Conservation (phyloP, 2,888 invertebrate species). For the Machimus rusticus region DNA sequence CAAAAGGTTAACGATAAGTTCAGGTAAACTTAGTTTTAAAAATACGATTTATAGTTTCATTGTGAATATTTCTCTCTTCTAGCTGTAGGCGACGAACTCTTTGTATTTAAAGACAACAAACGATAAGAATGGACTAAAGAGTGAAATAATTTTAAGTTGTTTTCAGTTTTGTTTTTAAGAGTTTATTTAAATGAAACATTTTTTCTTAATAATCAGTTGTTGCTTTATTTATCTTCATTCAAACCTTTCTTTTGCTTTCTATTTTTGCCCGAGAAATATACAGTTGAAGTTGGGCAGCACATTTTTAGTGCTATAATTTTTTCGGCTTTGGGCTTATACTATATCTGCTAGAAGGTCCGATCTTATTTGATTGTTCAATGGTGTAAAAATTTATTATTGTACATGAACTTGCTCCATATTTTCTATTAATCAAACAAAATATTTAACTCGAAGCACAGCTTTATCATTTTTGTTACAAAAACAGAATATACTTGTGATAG, state of each 20-base stretch:
- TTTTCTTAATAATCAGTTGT: neutral
- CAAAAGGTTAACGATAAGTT: neutral
- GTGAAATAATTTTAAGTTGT: slow-evolving; percentile 26
- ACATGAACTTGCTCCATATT: neutral
- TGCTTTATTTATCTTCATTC: neutral
- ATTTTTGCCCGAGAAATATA: neutral
- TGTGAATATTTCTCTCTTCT: slow-evolving; percentile 12
- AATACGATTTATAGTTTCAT: neutral
- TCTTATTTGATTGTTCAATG: no score
- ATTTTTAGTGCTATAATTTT: neutral
- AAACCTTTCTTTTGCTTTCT: neutral
- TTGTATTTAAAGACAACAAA: neutral
- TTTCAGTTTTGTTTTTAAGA: slow-evolving; percentile 27
- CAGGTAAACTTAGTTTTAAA: neutral
- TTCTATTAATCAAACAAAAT: neutral
- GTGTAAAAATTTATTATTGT: neutral
- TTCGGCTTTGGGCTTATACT: neutral
- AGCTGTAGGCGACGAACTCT: neutral
- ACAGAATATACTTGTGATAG: no score
- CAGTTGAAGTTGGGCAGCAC: neutral
- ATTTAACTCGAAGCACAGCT: neutral
- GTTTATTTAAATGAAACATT: slow-evolving; percentile 22
- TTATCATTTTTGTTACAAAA: neutral
- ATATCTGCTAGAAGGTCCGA: neutral
- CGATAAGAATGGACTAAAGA: slow-evolving; percentile 7